Base-by-base conservation (phyloP, 2,888 invertebrate genomes). In the Scaptomyza cyrtandrae region DNA sequence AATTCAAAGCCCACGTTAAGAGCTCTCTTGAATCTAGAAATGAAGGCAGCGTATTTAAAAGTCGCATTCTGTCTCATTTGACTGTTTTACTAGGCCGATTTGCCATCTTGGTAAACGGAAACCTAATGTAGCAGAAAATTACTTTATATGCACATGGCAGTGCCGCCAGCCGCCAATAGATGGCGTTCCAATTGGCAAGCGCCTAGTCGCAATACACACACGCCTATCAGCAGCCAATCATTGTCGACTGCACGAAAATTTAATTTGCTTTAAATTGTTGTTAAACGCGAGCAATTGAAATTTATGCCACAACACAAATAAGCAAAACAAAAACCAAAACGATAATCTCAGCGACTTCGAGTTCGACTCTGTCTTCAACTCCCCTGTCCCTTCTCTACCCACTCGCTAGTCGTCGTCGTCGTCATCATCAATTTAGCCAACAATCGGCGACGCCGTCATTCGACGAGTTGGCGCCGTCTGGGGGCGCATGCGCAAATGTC, bases 271-370 rank as follows among this genome's bases (percentile, higher is more conserved):
- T 87, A 85, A 85, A 88, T 85, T 85, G 85, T 80, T 88, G 88
- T 68, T 88, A 85, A 88, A 84, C 84, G 85, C 87, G 87, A 86
- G 67, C 88, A 86, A 88, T 86, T 86, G 89, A 88, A 87, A 87
- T 86, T 88, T 85, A 88, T 85, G 85, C 86, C 81, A 86, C 72
- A 63, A 35, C 71, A 61, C 71, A 57, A 64, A 67, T 69, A 14
- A 27, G 14, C 3, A 14, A 19, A 29, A 57, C 62, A 70, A 66
- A 71, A 50, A 16, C 16, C 41, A 53, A 48, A 69, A 71, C 73
- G 81, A 84, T 86, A 86, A 84, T 88, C 88, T 88, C 84, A 57
- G 67, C 63, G 62, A 56, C 65, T 55, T 41, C 44, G 46, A 35
- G 50, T 49, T 50, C 37, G n/a, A 37, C 37, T 54, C 24, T 31